Percentiles rank a stretch among this genome's conserved stretches.
Conservation (phyloP, 2,797 vertebrate species). For the Agapornis canus region DNA sequence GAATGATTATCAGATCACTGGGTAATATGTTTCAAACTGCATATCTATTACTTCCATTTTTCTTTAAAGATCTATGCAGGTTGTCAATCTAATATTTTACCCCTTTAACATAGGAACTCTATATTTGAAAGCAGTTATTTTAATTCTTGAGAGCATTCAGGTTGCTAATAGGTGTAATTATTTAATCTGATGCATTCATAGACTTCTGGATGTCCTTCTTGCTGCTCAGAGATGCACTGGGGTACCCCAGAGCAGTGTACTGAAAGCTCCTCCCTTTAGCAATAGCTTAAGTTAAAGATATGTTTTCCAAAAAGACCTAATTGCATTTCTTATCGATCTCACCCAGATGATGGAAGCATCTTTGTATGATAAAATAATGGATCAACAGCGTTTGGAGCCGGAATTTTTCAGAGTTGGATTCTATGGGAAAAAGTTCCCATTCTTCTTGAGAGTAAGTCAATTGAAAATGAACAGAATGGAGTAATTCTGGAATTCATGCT, state of each 20-base stretch:
- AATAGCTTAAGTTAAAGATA: not conserved
- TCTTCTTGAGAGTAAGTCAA: slow-evolving; percentile 92
- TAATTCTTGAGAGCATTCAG: not conserved
- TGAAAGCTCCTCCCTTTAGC: not conserved
- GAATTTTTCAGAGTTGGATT: slow-evolving; percentile 99
- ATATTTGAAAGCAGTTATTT: not conserved
- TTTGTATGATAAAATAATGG: slow-evolving; percentile 99
- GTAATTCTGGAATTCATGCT: not conserved
- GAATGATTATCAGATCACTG: not conserved
- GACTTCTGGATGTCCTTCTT: not conserved
- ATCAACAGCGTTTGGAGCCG: slow-evolving; percentile 95
- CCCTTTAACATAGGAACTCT: not conserved
- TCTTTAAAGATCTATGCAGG: not conserved
- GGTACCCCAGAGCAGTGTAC: not conserved
- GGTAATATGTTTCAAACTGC: not conserved
- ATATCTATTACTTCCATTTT: not conserved
- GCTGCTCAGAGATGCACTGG: not conserved
- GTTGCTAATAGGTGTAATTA: not conserved
- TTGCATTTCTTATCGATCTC: not conserved
- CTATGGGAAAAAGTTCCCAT: slow-evolving; percentile 98
- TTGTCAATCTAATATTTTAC: not conserved
- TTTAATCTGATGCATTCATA: not conserved
- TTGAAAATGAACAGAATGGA: not conserved
- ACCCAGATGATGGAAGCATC: slow-evolving; percentile 97
- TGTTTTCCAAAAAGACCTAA: not conserved